These are phyloP conservation scores for Scaptodrosophila latifasciaeformis DNA, from an alignment of 2,888 invertebrate genomes.

Conservation along the genomic window DNA sequence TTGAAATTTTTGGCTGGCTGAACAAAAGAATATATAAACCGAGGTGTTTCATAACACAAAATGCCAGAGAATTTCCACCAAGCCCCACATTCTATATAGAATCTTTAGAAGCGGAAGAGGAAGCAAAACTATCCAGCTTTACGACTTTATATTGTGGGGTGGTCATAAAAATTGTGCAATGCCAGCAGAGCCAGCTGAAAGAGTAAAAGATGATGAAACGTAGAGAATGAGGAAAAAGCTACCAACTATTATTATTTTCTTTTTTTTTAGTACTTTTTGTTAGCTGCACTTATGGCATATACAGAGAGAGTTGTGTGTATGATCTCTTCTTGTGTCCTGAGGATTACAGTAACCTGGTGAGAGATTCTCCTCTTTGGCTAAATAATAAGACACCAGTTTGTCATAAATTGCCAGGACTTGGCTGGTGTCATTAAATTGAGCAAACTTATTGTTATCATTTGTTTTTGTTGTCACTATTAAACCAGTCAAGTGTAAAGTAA, in stretches of 20 bases:
- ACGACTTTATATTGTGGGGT: slow-evolving; percentile 68
- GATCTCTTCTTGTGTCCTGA: too few species aligned
- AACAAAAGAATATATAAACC: too few species aligned
- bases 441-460: slow-evolving; percentile 26
- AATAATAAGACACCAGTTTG: slow-evolving; percentile 58
- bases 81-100: too few species aligned
- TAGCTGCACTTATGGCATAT: slow-evolving; percentile 36
- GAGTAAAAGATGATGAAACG: too few species aligned
- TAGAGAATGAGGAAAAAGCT: slow-evolving; percentile 8
- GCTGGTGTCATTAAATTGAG: slow-evolving; percentile 32
- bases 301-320: too few species aligned
- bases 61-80: too few species aligned
- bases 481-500: slow-evolving; percentile 49
- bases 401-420: slow-evolving; percentile 45
- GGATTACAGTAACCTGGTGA: too few species aligned
- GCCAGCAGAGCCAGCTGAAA: slow-evolving; percentile 45
- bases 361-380: slow-evolving; percentile 19
- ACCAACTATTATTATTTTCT: slow-evolving; percentile 6
- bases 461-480: slow-evolving; percentile 18
- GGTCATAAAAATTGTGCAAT: slow-evolving; percentile 62
- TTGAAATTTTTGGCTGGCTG: too few species aligned
- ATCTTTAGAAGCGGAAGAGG: slow-evolving; percentile 27
- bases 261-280: slow-evolving; percentile 22
- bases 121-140: slow-evolving; percentile 59
- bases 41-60: too few species aligned